Evolutionary conservation across 2,888 invertebrate species (phyloP).

Genomic region (Patella ulyssiponensis): DNA sequence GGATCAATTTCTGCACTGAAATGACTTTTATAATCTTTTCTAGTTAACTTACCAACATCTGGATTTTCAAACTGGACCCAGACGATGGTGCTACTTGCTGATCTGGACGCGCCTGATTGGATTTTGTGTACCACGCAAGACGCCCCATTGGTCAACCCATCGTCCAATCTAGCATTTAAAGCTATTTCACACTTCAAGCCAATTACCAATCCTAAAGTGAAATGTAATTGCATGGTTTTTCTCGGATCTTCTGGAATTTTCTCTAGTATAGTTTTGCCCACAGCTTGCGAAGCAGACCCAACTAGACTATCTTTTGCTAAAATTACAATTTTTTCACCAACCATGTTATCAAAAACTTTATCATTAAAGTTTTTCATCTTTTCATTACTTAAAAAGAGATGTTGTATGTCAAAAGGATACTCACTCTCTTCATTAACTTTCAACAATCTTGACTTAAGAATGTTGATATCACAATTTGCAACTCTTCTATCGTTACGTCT

Average conservation of each 20-base stretch:
- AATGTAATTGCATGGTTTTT: not conserved
- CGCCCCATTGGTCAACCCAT: slow-evolving; percentile 43
- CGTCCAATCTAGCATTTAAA: slow-evolving; percentile 36
- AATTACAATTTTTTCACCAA: not conserved
- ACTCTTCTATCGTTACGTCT: no score
- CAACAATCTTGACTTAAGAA: not conserved
- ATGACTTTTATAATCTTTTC: no score
- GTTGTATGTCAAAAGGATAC: not conserved
- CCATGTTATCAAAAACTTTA: not conserved
- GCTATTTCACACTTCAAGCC: slow-evolving; percentile 32
- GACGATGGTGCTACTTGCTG: no score
- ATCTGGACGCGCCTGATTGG: no score
- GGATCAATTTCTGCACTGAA: no score
- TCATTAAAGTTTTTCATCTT: not conserved
- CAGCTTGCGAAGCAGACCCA: not conserved
- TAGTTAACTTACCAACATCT: no score
- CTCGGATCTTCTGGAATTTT: not conserved
- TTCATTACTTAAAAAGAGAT: not conserved
- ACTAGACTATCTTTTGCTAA: not conserved
- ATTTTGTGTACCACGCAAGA: slow-evolving; percentile 22
- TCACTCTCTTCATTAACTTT: not conserved
- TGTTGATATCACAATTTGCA: not conserved
- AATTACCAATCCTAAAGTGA: not conserved
- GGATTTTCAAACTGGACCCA: no score
- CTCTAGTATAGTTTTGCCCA: not conserved